These are phyloP conservation scores for Parazoanthus swiftii DNA, from an alignment of 92 coral and sea anemone genomes.

Conservation along the genomic window DNA sequence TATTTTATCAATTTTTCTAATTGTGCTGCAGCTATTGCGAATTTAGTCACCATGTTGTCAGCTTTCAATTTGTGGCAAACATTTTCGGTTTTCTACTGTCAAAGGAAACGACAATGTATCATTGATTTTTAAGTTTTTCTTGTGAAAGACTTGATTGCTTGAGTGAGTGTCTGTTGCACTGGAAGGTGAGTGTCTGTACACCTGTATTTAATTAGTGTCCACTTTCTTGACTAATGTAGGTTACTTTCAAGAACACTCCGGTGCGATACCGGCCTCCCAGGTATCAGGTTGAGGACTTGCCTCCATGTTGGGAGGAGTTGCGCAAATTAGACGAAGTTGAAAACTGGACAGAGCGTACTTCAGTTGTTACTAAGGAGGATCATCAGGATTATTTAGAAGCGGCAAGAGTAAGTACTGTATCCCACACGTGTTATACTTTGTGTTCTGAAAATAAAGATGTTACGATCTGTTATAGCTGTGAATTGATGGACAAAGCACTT, in stretches of 20 bases:
- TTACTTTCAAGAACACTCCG: conserved; percentile 84
- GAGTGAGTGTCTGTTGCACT: too few relatives aligned
- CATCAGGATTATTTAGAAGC: conserved; percentile 68
- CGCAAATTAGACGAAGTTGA: conserved; percentile 92
- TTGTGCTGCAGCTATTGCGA: too few relatives aligned
- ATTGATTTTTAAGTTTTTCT: too few relatives aligned
- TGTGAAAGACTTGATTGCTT: too few relatives aligned
- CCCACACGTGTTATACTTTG: neutral
- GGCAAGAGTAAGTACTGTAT: conserved; percentile 64
- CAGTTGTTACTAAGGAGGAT: conserved; percentile 90
- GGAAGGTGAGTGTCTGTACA: too few relatives aligned
- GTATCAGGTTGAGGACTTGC: conserved; percentile 49
- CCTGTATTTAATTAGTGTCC: neutral
- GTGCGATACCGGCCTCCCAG: conserved; percentile 56
- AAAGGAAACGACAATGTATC: too few relatives aligned
- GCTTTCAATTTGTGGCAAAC: too few relatives aligned
- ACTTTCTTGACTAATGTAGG: conserved; percentile 48
- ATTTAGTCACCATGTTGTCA: too few relatives aligned
- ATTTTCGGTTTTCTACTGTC: too few relatives aligned
- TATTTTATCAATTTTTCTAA: too few relatives aligned
- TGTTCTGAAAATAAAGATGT: neutral
- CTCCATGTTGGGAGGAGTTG: conserved; percentile 79
- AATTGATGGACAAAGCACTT: neutral
- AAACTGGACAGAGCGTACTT: conserved; percentile 94
- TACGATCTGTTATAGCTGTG: neutral